Base-by-base conservation (phyloP, 2,113 vertebrate genomes). In the Hemichromis elongatus region DNA sequence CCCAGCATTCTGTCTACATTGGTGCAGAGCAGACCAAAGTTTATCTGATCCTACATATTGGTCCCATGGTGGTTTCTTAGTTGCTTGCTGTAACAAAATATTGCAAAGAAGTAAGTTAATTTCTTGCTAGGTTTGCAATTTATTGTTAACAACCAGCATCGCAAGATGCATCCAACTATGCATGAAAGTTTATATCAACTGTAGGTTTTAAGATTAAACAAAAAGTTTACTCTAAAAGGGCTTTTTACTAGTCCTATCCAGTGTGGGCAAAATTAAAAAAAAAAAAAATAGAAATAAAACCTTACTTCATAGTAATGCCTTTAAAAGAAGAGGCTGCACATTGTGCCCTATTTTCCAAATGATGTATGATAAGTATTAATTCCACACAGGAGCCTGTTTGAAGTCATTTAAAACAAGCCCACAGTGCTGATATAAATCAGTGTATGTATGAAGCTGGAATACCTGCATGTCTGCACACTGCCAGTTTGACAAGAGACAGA, bases 401-500 rank as follows among this genome's bases (percentile, higher is more conserved):
- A 81, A 85, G 80, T 87, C 75, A 83, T 84, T 92, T 68, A 84
- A 82, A 89, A 47, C 66, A 83, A 88, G 73, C 86, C 87, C 79
- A 68, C 53, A 35, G 80, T 26, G 33, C 80, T 92, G 86, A 89
- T 89, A 90, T 89, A 83, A 91, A 89, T 92, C 80, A 86, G 86
- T n/a, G 28, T 87, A 40, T 53, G 91, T 87, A 89, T 89, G 87
- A 90, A 81, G 66, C 85, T 84, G 68, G 13, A 85, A 78, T 82
- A 85, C 70, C 83, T 81, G 88, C 52, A 26, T 61, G 83, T 79
- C 88, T 93, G 86, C 87, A 37, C 70, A 47, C 84, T 82, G 84
- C 79, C 28, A 80, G 35, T 90, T 92, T 93, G 95, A 96, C 92
- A 81, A 94, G 92, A 95, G 88, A 90, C 95, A 95, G 95, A 90